These are phyloP conservation scores for Scaptodrosophila latifasciaeformis DNA, from an alignment of 2,888 invertebrate species.

Conservation along the genomic window DNA sequence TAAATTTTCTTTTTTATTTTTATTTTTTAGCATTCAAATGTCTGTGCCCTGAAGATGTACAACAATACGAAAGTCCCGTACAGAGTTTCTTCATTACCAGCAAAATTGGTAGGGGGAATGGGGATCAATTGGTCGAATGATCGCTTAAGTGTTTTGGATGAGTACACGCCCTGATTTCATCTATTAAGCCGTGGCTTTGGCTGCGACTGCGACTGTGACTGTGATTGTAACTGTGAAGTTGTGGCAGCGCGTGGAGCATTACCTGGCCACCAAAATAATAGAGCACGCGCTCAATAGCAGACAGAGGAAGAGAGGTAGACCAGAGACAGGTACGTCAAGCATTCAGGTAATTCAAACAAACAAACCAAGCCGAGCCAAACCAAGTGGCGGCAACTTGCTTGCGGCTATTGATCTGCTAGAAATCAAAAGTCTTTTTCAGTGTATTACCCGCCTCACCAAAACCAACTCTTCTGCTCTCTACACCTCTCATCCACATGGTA, in stretches of 20 bases:
- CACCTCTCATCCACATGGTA: background rate
- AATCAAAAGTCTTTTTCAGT: conserved; percentile 71
- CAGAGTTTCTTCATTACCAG: conserved; percentile 60
- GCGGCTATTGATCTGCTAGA: conserved; percentile 67
- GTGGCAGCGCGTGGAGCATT: too few relatives aligned
- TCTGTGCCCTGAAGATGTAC: conserved; percentile 50
- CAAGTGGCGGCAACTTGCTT: conserved; percentile 37
- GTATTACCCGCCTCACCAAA: conserved; percentile 32
- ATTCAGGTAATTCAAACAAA: background rate
- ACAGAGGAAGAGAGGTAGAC: background rate
- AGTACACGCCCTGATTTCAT: conserved; percentile 65
- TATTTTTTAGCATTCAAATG: conserved; percentile 59
- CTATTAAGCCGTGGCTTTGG: conserved; percentile 16
- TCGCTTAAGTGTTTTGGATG: conserved; percentile 67
- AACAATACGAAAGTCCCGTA: conserved; percentile 18
- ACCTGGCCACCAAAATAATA: background rate
- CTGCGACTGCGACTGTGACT: too few relatives aligned
- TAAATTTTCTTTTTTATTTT: too few relatives aligned
- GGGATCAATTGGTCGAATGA: conserved; percentile 26
- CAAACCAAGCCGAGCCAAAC: conserved; percentile 14
- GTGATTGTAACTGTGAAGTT: too few relatives aligned
- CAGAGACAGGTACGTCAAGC: too few relatives aligned
- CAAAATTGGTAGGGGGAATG: background rate
- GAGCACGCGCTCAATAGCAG: background rate
- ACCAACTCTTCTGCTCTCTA: conserved; percentile 22